phyloP scores from a whole-genome alignment of 1,140 invertebrate species.

The Wiebesia pumilae region DNA sequence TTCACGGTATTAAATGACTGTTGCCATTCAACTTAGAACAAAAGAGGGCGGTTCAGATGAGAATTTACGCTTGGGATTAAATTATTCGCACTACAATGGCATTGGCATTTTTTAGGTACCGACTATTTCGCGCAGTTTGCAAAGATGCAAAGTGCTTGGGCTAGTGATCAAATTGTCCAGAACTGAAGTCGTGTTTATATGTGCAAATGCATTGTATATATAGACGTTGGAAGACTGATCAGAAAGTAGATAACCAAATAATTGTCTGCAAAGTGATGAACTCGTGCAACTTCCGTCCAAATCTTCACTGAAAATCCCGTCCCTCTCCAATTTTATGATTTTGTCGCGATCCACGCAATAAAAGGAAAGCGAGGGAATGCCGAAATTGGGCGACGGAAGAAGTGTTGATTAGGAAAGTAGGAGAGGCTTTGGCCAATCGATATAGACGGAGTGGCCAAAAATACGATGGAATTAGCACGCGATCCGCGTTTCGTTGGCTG shows the following conservation, averaged over 20 bases:
- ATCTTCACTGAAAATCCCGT: too few species aligned
- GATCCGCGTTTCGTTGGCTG: not conserved
- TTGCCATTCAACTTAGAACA: not conserved
- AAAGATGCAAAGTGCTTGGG: not conserved
- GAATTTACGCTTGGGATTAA: not conserved
- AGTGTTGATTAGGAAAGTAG: too few species aligned
- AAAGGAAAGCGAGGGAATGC: too few species aligned
- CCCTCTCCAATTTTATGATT: too few species aligned
- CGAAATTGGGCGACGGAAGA: not conserved
- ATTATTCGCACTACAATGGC: not conserved
- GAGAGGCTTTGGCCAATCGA: not conserved
- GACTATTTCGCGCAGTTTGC: not conserved
- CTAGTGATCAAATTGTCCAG: not conserved
- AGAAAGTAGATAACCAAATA: not conserved
- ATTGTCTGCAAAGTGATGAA: not conserved
- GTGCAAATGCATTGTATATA: not conserved
- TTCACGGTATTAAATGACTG: not conserved
- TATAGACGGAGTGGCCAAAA: not conserved
- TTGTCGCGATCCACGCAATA: too few species aligned
- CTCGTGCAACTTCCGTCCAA: too few species aligned
- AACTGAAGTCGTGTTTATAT: not conserved
- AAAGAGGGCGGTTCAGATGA: not conserved
- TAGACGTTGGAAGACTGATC: not conserved
- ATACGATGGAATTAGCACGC: conserved; percentile 21
- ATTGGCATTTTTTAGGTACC: not conserved